These are phyloP conservation scores for Poeciliopsis paucimaculata DNA, from an alignment of 2,797 vertebrate species.

Conservation along the genomic window DNA sequence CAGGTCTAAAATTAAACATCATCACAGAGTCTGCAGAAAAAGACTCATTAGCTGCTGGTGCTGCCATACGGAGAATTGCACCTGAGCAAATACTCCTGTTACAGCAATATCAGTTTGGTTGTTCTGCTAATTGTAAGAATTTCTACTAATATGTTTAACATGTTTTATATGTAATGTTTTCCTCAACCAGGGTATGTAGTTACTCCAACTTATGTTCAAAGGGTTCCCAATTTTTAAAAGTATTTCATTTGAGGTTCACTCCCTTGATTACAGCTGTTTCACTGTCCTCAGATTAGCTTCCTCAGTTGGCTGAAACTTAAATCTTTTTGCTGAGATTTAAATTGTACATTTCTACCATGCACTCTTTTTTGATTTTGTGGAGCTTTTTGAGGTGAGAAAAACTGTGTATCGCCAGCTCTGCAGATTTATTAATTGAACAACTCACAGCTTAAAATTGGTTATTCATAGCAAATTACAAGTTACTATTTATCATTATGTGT, in stretches of 20 bases:
- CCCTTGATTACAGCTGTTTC: background rate
- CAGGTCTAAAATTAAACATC: slow-evolving; percentile 48
- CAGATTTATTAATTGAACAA: background rate
- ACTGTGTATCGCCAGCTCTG: background rate
- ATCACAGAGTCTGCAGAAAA: slow-evolving; percentile 26
- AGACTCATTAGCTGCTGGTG: slow-evolving; percentile 45
- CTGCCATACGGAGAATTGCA: slow-evolving; percentile 17
- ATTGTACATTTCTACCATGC: background rate
- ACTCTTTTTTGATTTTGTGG: background rate
- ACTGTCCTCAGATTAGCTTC: background rate
- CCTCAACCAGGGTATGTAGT: background rate
- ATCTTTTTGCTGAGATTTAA: background rate
- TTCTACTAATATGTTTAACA: background rate
- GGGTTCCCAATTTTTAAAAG: background rate
- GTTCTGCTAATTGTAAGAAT: slow-evolving; percentile 18
- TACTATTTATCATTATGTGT: background rate
- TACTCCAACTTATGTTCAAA: background rate
- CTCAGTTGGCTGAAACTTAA: background rate
- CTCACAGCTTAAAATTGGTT: background rate
- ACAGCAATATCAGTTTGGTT: background rate
- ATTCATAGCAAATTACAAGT: background rate
- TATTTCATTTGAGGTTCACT: background rate
- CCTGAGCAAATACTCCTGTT: slow-evolving; percentile 19
- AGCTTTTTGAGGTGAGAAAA: background rate
- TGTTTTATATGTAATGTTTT: background rate